phyloP scores from a whole-genome alignment of 37 sponge, comb jelly and placozoan species.

The Theonella swinhoei region DNA sequence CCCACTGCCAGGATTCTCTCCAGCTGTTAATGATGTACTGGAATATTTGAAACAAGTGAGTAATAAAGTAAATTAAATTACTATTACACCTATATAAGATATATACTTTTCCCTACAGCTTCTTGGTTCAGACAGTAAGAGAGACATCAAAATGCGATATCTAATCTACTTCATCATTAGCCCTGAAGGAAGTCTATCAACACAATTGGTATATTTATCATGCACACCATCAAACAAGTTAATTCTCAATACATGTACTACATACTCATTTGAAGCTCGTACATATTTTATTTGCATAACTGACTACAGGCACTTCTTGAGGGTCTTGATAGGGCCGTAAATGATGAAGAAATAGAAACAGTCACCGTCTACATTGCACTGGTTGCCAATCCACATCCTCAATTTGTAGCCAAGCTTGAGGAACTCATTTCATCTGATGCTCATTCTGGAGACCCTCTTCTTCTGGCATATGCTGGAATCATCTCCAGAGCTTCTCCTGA shows the following conservation, averaged over 20 bases:
- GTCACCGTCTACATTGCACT: neutral
- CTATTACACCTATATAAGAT: neutral
- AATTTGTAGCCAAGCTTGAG: neutral
- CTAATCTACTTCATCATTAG: neutral
- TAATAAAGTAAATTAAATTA: no score
- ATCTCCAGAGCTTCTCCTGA: neutral
- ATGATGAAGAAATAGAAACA: neutral
- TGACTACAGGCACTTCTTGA: neutral
- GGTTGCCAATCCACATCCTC: neutral
- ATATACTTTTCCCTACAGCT: neutral
- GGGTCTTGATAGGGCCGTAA: neutral
- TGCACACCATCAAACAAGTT: no score
- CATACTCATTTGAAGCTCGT: no score
- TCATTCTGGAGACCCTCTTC: neutral
- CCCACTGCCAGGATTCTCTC: neutral
- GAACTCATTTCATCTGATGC: neutral
- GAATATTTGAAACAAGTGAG: neutral
- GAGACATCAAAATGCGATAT: neutral
- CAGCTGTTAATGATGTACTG: neutral
- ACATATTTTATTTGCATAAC: no score
- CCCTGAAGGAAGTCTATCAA: neutral
- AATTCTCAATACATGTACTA: no score
- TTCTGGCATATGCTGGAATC: neutral
- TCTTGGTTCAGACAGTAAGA: neutral
- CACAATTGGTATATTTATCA: neutral